Evolutionary conservation across 1,140 invertebrate species (phyloP), one percentile per base, ranked within the genome.

Genomic region (Lepidurus couesii): DNA sequence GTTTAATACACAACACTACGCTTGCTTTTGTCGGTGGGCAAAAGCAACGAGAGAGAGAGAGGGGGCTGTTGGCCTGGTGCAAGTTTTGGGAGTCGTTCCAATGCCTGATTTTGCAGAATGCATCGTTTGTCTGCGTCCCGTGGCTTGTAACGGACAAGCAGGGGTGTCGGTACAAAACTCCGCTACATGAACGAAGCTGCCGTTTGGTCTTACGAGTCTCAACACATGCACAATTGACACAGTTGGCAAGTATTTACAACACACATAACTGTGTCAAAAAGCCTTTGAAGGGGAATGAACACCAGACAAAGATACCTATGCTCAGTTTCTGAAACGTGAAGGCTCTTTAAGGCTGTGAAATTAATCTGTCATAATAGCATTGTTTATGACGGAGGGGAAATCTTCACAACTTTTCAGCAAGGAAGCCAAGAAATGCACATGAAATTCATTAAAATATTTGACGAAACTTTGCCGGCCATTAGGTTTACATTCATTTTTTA

Each of bases 81-180:
- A 44, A 44, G 44, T 76, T n/a, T 11, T 43, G 74, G 73, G 26
- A 26, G 75, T 74, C 73, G 78, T 79, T 79, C 78, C 78, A 76
- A 75, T 79, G 78, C 78, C 78, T 79, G 78, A 26, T 75, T 44
- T 34, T 74, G 74, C 44, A 79, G 78, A 79, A 79, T 79, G 42
- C 65, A 34, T 75, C 78, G 78, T 79, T 79, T 79, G 78, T 79
- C 78, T 45, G 21, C 44, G 47, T 44, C 74, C 78, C 78, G 10
- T 65, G 53, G 53, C 53, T 65, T 65, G 53, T 65, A 16, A 65
- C 53, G 53, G 13, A 13, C 53, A 65, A 65, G 53, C 53, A 13
- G 53, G 34, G 53, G 53, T 65, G 53, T 21, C 9, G n/a, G 8
- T 65, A 65, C 53, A n/a, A 13, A 21, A 65, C 53, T 65, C 13